Conservation (phyloP, 2,888 invertebrate genomes). For the Chrysopilus asiliformis region DNA sequence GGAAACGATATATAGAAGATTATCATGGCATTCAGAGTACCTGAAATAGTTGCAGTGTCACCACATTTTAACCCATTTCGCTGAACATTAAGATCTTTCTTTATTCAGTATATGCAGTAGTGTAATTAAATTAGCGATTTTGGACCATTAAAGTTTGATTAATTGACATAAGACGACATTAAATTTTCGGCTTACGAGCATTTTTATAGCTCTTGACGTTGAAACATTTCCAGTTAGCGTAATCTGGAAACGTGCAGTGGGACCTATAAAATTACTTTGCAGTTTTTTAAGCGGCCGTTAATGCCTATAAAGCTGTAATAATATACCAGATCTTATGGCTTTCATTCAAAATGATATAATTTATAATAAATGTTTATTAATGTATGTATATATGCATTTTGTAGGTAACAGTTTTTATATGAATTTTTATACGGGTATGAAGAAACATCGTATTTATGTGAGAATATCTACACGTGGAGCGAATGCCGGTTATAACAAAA, state of each 20-base stretch:
- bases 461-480: too few species aligned
- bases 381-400: too few species aligned
- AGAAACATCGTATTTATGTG: too few species aligned
- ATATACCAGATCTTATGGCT: neutral
- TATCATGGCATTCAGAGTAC: too few species aligned
- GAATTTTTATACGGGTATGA: too few species aligned
- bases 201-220: slow-evolving; percentile 3
- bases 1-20: too few species aligned
- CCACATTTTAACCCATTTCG: too few species aligned
- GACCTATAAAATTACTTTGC: slow-evolving; percentile 5
- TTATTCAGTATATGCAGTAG: too few species aligned
- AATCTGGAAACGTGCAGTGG: neutral
- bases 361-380: neutral
- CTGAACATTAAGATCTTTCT: too few species aligned
- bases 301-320: slow-evolving; percentile 9
- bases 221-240: neutral
- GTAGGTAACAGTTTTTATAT: too few species aligned
- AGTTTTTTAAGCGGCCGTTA: slow-evolving; percentile 6
- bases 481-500: too few species aligned
- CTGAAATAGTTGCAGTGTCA: too few species aligned
- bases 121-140: slow-evolving; percentile 13
- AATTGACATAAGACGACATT: slow-evolving; percentile 13
- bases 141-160: slow-evolving; percentile 12
- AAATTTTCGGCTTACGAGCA: slow-evolving; percentile 12
- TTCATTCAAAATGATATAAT: neutral